A percentile compares a stretch with the other conserved stretches of the same genome.
These are phyloP conservation scores for Caenorhabditis sulstoni DNA, from an alignment of 2,888 invertebrate genomes.

Conservation along the genomic window DNA sequence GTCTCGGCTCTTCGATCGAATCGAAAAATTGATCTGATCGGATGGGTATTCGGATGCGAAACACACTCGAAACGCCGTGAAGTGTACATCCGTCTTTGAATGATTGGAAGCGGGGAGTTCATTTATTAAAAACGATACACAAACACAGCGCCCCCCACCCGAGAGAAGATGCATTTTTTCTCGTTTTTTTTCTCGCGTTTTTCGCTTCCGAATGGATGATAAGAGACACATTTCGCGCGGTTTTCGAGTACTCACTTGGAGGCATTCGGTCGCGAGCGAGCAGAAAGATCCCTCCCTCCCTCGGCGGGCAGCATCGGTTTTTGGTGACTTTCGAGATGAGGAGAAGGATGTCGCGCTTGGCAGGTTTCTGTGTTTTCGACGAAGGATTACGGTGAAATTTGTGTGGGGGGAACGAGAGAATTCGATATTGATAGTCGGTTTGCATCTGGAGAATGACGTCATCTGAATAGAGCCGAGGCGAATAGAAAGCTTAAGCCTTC, in stretches of 20 bases:
- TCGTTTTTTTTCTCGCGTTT: background rate
- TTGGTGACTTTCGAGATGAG: conserved; percentile 36
- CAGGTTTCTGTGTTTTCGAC: conserved; percentile 42
- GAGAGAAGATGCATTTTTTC: conserved; percentile 8
- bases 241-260: conserved; percentile 43
- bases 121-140: conserved; percentile 42
- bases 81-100: conserved; percentile 56
- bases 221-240: conserved; percentile 45
- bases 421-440: no score
- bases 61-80: conserved; percentile 23
- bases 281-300: no score
- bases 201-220: conserved; percentile 20
- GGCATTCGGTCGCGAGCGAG: no score
- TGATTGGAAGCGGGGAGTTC: conserved; percentile 49
- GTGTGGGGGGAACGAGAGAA: background rate
- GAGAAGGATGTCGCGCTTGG: conserved; percentile 4
- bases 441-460: conserved; percentile 39
- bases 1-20: no score
- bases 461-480: background rate
- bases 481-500: background rate
- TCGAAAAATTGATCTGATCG: no score
- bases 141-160: background rate
- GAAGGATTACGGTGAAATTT: conserved; percentile 36
- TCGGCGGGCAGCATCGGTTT: conserved; percentile 18
- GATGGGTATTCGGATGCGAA: background rate